Conservation (phyloP, 2,113 vertebrate genomes). For the Heterochromis multidens region DNA sequence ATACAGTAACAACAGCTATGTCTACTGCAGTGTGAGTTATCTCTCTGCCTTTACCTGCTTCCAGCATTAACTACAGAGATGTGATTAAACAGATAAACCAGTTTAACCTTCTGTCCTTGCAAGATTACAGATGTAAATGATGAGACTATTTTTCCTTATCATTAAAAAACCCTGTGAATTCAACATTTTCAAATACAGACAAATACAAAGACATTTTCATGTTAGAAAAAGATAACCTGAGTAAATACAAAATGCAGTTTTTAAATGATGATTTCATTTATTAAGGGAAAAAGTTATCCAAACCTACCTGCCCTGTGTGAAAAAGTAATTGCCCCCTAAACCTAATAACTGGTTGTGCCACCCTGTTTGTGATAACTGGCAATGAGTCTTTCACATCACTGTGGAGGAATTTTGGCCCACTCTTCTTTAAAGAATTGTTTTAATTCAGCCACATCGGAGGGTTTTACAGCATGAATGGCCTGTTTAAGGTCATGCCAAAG, state of each 20-base stretch:
- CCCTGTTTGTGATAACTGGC: neutral
- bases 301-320: no score
- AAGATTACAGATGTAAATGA: neutral
- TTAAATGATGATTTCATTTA: neutral
- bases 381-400: neutral
- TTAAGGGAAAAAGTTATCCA: no score
- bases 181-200: neutral
- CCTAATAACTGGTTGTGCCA: no score
- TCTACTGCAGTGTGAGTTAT: no score
- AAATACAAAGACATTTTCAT: no score
- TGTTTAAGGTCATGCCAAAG: neutral
- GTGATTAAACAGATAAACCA: neutral
- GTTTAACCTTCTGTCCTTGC: neutral
- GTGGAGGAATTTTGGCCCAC: neutral
- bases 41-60: neutral
- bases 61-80: neutral
- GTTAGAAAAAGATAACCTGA: no score
- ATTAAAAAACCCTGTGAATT: neutral
- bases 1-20: neutral
- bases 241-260: no score
- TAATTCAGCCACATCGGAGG: neutral
- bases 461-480: neutral
- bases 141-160: neutral
- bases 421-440: neutral
- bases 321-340: no score